phyloP scores from a whole-genome alignment of 2,888 invertebrate genomes.

The Kuschelorhynchus macadamiae region DNA sequence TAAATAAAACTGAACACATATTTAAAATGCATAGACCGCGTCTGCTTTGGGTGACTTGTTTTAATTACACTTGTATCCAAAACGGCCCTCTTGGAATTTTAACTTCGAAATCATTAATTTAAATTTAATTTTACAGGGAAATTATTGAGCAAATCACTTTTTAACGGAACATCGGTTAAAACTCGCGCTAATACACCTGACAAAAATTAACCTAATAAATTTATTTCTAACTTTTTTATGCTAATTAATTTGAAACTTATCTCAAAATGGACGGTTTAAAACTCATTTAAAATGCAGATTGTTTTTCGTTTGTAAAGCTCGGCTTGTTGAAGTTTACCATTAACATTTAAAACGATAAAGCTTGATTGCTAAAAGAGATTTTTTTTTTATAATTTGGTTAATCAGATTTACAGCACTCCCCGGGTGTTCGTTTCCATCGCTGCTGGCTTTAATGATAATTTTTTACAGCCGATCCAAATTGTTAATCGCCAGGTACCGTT shows the following conservation, averaged over 20 bases:
- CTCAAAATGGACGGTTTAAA: slow-evolving; percentile 8
- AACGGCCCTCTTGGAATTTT: too few relatives aligned
- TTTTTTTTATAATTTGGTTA: too few relatives aligned
- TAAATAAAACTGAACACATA: too few relatives aligned
- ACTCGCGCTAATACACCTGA: slow-evolving; percentile 13
- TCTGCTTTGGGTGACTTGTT: too few relatives aligned
- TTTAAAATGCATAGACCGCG: too few relatives aligned
- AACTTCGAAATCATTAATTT: neutral
- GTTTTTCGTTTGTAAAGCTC: slow-evolving; percentile 19
- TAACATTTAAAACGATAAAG: neutral
- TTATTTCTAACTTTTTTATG: slow-evolving; percentile 19
- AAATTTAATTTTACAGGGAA: slow-evolving; percentile 6
- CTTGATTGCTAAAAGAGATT: neutral
- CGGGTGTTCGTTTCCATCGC: too few relatives aligned
- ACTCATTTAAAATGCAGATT: slow-evolving; percentile 23
- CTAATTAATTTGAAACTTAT: slow-evolving; percentile 18
- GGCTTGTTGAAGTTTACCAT: neutral
- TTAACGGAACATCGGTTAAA: slow-evolving; percentile 12
- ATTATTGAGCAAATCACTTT: slow-evolving; percentile 22
- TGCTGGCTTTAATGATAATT: too few relatives aligned
- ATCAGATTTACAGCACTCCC: too few relatives aligned
- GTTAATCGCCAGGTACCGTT: too few relatives aligned
- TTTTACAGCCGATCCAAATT: too few relatives aligned
- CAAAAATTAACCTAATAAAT: slow-evolving; percentile 19
- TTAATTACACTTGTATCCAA: too few relatives aligned